A percentile compares a stretch with the other conserved stretches of the same genome.
phyloP scores from a whole-genome alignment of 2,888 invertebrate species.

The Lycaena phlaeas region DNA sequence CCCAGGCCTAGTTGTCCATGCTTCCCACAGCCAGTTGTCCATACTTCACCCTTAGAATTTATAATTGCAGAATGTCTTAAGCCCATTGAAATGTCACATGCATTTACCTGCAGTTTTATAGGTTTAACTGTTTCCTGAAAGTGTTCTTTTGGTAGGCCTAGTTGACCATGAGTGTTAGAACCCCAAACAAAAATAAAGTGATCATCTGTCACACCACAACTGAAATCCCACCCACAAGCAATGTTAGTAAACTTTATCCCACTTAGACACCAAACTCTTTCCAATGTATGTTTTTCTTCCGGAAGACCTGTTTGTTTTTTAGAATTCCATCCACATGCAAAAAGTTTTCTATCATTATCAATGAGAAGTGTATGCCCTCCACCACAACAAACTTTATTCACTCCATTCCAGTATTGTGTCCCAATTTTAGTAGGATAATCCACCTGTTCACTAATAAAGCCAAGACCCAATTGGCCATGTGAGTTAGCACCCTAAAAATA shows the following conservation, averaged over 20 bases:
- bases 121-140: constrained; percentile 48
- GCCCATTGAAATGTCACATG: constrained; percentile 77
- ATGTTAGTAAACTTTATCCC: constrained; percentile 73
- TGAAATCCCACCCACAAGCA: constrained; percentile 88
- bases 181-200: constrained; percentile 87
- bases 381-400: constrained; percentile 80
- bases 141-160: constrained; percentile 75
- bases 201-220: constrained; percentile 80
- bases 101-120: constrained; percentile 57
- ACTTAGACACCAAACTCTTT: constrained; percentile 74
- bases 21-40: constrained; percentile 77
- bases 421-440: constrained; percentile 65
- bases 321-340: constrained; percentile 85
- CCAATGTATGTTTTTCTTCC: constrained; percentile 64
- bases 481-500: constrained; percentile 85
- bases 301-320: constrained; percentile 79
- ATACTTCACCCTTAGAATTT: constrained; percentile 74
- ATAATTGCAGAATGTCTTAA: constrained; percentile 78
- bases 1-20: constrained; percentile 80
- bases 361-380: constrained; percentile 84
- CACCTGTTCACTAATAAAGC: constrained; percentile 77
- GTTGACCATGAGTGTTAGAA: constrained; percentile 83
- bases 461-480: constrained; percentile 85
- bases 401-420: constrained; percentile 55
- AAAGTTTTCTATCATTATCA: constrained; percentile 77